Percentiles rank a stretch among this genome's conserved stretches.
phyloP scores from a whole-genome alignment of 2,888 invertebrate species.

The Phyto melanocephala region DNA sequence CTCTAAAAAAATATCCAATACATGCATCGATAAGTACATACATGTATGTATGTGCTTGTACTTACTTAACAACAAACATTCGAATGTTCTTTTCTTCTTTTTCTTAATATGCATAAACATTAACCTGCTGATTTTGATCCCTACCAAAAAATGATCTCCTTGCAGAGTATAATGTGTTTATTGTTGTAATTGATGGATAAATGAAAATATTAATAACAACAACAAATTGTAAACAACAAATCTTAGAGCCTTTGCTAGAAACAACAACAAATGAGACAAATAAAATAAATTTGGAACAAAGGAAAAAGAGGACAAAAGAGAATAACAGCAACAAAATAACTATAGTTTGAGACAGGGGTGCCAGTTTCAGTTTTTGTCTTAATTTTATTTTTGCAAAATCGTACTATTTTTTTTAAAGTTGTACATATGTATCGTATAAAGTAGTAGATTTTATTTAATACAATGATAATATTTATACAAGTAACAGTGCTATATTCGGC shows the following conservation, averaged over 20 bases:
- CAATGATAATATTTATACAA: too few relatives aligned
- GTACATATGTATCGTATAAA: too few relatives aligned
- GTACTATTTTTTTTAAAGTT: too few relatives aligned
- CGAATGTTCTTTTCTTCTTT: not conserved
- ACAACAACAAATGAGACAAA: constrained; percentile 4
- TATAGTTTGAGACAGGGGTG: not conserved
- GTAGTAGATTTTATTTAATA: too few relatives aligned
- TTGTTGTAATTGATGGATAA: constrained; percentile 33
- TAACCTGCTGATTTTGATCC: constrained; percentile 53
- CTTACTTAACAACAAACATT: too few relatives aligned
- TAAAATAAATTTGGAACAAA: constrained; percentile 6
- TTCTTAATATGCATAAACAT: not conserved
- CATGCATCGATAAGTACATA: too few relatives aligned
- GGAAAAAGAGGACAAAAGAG: constrained; percentile 3
- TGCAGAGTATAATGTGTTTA: constrained; percentile 41
- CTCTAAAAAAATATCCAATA: too few relatives aligned
- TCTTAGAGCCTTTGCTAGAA: constrained; percentile 6
- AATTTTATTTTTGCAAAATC: not conserved
- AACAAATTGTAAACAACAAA: constrained; percentile 20
- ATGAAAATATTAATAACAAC: constrained; percentile 32
- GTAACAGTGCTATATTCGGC: too few relatives aligned
- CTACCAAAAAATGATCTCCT: constrained; percentile 27
- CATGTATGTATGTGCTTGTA: too few relatives aligned
- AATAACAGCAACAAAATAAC: not conserved
- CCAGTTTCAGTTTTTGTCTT: not conserved